These are phyloP conservation scores for Tetrax tetrax DNA, from an alignment of 2,113 vertebrate genomes.

Conservation along the genomic window DNA sequence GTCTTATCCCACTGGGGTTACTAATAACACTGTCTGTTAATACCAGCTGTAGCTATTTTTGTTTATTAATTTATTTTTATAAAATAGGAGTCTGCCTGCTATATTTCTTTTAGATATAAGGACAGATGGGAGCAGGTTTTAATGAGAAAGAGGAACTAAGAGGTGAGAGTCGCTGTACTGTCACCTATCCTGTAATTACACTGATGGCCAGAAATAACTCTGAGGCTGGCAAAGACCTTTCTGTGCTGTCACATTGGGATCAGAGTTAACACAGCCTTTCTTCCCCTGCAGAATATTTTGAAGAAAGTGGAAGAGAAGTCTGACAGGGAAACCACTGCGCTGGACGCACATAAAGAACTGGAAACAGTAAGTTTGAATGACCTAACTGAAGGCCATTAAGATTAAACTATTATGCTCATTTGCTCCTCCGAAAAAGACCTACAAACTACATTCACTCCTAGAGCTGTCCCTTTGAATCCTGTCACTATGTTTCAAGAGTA, in stretches of 20 bases:
- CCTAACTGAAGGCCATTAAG: not conserved
- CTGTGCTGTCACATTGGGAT: not conserved
- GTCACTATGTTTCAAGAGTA: not conserved
- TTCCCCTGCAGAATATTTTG: constrained; percentile 85
- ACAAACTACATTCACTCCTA: not conserved
- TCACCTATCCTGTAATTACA: not conserved
- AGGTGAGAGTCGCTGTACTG: not conserved
- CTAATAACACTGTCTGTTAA: not conserved
- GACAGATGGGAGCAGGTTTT: not conserved
- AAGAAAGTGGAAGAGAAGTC: constrained; percentile 92
- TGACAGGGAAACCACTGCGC: constrained; percentile 84
- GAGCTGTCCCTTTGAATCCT: not conserved
- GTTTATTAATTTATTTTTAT: not conserved
- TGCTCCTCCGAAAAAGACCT: not conserved
- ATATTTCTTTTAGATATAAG: not conserved
- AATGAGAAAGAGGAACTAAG: not conserved
- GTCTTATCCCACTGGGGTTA: not conserved
- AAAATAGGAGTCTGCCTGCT: not conserved
- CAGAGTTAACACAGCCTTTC: not conserved
- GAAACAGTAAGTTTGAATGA: constrained; percentile 82
- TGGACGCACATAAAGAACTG: constrained; percentile 89
- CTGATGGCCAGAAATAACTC: not conserved
- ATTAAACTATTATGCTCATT: not conserved
- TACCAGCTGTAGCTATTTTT: not conserved
- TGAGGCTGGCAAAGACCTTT: not conserved